Evolutionary conservation across 2,888 invertebrate genomes (phyloP), one percentile per base, ranked within the genome.

Genomic region (Drosophila leonis): DNA sequence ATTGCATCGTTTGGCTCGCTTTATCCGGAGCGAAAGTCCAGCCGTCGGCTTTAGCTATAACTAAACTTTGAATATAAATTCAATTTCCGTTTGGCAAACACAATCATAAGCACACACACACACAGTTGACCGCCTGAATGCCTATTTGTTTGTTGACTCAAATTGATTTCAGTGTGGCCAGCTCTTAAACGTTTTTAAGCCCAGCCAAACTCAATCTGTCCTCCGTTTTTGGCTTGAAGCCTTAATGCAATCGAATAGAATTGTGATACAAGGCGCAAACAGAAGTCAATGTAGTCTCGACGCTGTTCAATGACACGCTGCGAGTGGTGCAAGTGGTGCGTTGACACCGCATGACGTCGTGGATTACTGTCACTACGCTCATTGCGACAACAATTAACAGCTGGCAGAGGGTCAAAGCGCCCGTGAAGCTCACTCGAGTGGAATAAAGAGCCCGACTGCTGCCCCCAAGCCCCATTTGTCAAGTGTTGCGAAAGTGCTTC

Each of bases 11-110:
- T 18, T 27, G 54, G 27, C 27, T 18, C 24, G 44, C 9, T 46
- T 31, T 42, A n/a, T 41, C 15, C 42, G 24, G 15, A 24, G 15
- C 35, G 48, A 29, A 12, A 27, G 24, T 44, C 13, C 42, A 29
- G 65, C 29, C 55, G 35, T n/a, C n/a, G 27, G 18, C 35, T 20
- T 33, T 42, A 29, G 20, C 27, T 41, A 27, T 46, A 46, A 51
- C 51, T 29, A 18, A 44, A 42, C 41, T 27, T 46, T 49, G 57
- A 49, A 41, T 62, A 48, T 59, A 67, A 67, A 67, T 65, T 62
- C 77, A 72, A 75, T 77, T 77, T 77, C 72, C 78, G 60, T 20
- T 62, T 56, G 4, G 52, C 48, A 70, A 76, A 63, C 48, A 66
- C 51, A 72, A 33, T 37, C 49, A 31, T 6, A n/a, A 2, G 10